Conservation (phyloP, 2,888 invertebrate genomes). For the Dryococelus australis region DNA sequence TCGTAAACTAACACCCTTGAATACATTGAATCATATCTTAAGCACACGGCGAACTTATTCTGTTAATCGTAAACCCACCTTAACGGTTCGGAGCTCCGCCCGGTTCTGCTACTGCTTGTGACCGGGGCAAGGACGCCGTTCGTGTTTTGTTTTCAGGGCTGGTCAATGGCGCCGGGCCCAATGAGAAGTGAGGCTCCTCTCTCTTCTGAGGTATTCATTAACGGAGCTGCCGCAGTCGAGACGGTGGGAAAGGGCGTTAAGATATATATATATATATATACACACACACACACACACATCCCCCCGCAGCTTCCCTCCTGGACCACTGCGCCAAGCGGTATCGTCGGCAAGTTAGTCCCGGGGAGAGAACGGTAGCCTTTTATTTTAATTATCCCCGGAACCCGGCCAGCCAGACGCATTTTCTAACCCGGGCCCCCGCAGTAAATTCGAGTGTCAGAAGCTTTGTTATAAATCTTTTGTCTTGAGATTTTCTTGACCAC, state of each 20-base stretch:
- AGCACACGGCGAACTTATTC: too few relatives aligned
- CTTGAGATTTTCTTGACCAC: background rate
- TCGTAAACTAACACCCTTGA: too few relatives aligned
- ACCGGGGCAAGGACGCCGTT: too few relatives aligned
- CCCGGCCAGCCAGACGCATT: background rate
- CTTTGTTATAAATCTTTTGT: conserved; percentile 7
- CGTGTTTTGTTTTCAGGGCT: too few relatives aligned
- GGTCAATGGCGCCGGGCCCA: too few relatives aligned
- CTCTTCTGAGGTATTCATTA: background rate
- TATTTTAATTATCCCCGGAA: background rate
- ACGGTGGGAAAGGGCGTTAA: background rate
- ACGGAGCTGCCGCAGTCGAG: background rate
- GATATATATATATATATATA: background rate
- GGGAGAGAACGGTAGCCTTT: conserved; percentile 12
- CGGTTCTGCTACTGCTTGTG: too few relatives aligned
- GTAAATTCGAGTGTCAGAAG: background rate
- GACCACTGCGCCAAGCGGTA: background rate
- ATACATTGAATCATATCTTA: too few relatives aligned
- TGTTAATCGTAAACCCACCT: too few relatives aligned
- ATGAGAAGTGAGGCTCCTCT: background rate
- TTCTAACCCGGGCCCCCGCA: background rate
- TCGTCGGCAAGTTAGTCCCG: background rate
- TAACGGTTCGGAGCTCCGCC: too few relatives aligned
- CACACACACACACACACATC: background rate
- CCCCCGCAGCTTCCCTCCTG: background rate